Conservation (phyloP, 2,888 invertebrate species). For the Cremastobaeus sp. region DNA sequence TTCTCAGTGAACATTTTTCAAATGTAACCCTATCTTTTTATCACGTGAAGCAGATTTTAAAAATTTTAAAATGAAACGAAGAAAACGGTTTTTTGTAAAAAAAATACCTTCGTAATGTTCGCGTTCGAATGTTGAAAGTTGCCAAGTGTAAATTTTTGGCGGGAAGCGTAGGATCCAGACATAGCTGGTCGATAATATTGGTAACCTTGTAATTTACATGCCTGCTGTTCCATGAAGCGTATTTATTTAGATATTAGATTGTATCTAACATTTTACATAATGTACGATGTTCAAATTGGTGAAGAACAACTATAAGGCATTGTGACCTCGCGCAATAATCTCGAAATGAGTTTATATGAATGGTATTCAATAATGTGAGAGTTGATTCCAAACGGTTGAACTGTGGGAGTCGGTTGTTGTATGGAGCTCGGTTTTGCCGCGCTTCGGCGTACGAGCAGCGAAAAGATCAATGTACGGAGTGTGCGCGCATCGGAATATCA, state of each 20-base stretch:
- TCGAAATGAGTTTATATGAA: conserved; percentile 67
- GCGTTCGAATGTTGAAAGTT: too few species aligned
- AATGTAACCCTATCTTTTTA: too few species aligned
- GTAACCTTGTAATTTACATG: too few species aligned
- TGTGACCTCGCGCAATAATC: conserved; percentile 55
- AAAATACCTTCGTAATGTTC: too few species aligned
- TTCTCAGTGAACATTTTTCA: too few species aligned
- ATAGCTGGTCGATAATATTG: too few species aligned
- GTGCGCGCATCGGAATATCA: too few species aligned
- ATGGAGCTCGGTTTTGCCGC: conserved; percentile 40
- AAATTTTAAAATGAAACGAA: too few species aligned
- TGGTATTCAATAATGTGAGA: conserved; percentile 70
- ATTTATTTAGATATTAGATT: conserved; percentile 17
- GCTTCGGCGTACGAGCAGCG: background rate
- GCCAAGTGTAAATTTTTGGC: too few species aligned
- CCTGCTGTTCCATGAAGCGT: conserved; percentile 24
- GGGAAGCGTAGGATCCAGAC: too few species aligned
- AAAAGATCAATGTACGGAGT: conserved; percentile 1
- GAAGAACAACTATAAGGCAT: conserved; percentile 29
- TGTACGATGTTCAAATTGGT: conserved; percentile 43
- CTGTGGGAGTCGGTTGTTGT: conserved; percentile 65
- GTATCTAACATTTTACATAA: conserved; percentile 34
- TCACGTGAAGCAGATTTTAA: too few species aligned
- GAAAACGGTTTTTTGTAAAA: too few species aligned
- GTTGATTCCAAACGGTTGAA: conserved; percentile 52